Conservation (phyloP, 30 jellyfish, hydroid and myxozoan species). For the Hydractinia symbiolongicarpus region DNA sequence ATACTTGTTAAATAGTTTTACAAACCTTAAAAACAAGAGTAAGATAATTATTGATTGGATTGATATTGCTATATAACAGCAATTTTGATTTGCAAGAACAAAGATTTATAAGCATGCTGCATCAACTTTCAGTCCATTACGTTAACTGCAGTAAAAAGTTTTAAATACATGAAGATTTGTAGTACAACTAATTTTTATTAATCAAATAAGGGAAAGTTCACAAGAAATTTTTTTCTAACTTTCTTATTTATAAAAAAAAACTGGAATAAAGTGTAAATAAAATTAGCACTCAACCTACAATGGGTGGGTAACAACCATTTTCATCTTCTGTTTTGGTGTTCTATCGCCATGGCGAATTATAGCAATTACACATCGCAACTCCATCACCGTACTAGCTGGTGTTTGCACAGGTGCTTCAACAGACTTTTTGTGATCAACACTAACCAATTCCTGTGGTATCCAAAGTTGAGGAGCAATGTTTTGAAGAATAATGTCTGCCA, state of each 20-base stretch:
- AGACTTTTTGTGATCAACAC: slow-evolving; percentile 34
- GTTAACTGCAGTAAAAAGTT: too few species aligned
- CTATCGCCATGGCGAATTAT: slow-evolving; percentile 98
- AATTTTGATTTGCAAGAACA: too few species aligned
- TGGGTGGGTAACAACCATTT: slow-evolving; percentile 85
- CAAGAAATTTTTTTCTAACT: too few species aligned
- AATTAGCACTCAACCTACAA: slow-evolving; percentile 47
- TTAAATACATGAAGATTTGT: too few species aligned
- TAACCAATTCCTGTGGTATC: slow-evolving; percentile 84
- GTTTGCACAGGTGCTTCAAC: slow-evolving; percentile 81
- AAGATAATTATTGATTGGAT: too few species aligned
- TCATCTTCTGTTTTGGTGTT: slow-evolving; percentile 99
- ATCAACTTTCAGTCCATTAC: too few species aligned
- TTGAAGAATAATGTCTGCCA: slow-evolving; percentile 81
- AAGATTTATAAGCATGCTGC: too few species aligned
- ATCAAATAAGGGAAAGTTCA: too few species aligned
- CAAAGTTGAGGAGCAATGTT: slow-evolving; percentile 93
- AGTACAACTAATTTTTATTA: too few species aligned
- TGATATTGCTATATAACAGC: too few species aligned
- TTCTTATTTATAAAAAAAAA: too few species aligned
- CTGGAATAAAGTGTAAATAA: too few species aligned
- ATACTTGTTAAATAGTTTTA: slow-evolving; percentile 70
- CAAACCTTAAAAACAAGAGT: slow-evolving; percentile 41
- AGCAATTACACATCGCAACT: slow-evolving; percentile 93
- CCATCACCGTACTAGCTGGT: slow-evolving; percentile 71